Evolutionary conservation across 1,140 invertebrate species (phyloP), one percentile per base, ranked within the genome.

Genomic region (Nasonia vitripennis): DNA sequence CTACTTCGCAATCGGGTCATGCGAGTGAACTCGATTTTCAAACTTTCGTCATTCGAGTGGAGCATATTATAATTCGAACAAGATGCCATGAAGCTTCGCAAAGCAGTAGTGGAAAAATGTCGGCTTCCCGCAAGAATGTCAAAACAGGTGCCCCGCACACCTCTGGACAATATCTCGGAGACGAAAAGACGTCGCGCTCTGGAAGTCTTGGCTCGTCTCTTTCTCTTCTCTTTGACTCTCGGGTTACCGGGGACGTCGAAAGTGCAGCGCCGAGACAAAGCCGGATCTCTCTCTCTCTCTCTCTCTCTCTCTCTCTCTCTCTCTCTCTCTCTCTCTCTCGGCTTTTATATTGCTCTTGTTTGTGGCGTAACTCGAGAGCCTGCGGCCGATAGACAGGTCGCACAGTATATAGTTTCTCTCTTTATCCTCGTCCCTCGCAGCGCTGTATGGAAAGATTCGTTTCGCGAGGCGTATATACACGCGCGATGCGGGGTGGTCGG

Each of bases 341-440:
- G 37, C 41, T 41, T 34, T 81, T 81, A 71, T 73, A 51, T 81
- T 81, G n/a, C 79, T 81, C 68, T 41, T 73, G 41, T 73, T 81
- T 81, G 67, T 23, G 37, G 34, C 79, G 79, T 74, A 82, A 82
- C 80, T 74, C 45, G 70, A 82, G 70, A 82, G 45, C 31, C 45
- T 3, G n/a, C 45, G 23, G 48, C 55, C 55, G 55, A 62, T 62
- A 7, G 14, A n/a, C 41, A 74, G 11, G 27, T 37, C 10, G 73
- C 14, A n/a, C 7, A 17, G 34, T 62, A 62, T 37, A 74, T 17
- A 74, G 14, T 34, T 7, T 37, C 34, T 81, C 37, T 55, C 71
- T 37, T 4, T 37, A 6, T 37, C 34, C 34, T 37, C 34, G 34
- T 37, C 3, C 71, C 67, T 73, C 70, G 45, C 12, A 12, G 45